A percentile compares a stretch with the other conserved stretches of the same genome.
phyloP scores from a whole-genome alignment of 2,797 vertebrate genomes.

The Tachyglossus aculeatus region DNA sequence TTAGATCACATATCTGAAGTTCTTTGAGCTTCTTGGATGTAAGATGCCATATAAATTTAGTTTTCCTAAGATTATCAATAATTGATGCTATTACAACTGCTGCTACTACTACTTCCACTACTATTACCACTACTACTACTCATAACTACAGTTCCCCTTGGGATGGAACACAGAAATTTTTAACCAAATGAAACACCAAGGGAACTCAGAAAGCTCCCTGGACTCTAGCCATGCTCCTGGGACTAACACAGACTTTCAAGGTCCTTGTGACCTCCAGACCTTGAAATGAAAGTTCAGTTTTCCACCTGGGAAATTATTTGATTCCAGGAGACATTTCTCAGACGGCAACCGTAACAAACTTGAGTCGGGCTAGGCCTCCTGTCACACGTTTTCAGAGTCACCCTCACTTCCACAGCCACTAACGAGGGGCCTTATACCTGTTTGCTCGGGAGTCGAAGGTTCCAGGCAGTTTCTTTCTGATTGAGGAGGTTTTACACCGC shows the following conservation, averaged over 20 bases:
- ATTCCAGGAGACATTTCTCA: conserved; percentile 5
- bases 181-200: conserved; percentile 21
- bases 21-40: not conserved
- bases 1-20: not conserved
- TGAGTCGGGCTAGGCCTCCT: too few relatives aligned
- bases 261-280: not conserved
- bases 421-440: not conserved
- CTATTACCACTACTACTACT: conserved; percentile 15
- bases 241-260: conserved; percentile 15
- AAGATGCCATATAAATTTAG: not conserved
- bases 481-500: not conserved
- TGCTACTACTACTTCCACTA: conserved; percentile 34
- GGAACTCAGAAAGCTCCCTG: conserved; percentile 27
- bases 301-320: not conserved
- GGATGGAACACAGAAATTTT: conserved; percentile 13
- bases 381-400: too few relatives aligned
- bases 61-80: conserved; percentile 30
- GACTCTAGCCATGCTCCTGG: conserved; percentile 8
- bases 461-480: not conserved
- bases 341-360: not conserved
- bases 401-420: too few relatives aligned
- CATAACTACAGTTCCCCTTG: conserved; percentile 8
- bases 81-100: too few relatives aligned
- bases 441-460: not conserved
- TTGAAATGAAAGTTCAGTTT: conserved; percentile 22